These are phyloP conservation scores for Leptinotarsa defecta DNA, from an alignment of 1,140 invertebrate genomes.

Conservation along the genomic window DNA sequence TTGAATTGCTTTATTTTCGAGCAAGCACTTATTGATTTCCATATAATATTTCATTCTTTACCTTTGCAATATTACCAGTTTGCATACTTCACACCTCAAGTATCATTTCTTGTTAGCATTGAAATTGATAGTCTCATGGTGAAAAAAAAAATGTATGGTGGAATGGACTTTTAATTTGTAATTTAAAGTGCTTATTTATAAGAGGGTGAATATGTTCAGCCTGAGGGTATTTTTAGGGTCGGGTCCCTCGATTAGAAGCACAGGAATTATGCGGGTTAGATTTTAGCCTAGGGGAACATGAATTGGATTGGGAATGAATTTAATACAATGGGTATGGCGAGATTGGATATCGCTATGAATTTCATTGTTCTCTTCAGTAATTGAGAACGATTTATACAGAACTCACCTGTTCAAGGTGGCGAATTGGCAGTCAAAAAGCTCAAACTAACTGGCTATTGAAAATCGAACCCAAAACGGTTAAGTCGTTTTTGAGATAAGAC, in stretches of 20 bases:
- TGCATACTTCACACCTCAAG: no score
- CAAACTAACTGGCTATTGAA: no score
- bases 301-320: background rate
- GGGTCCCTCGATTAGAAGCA: background rate
- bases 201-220: slow-evolving; percentile 4
- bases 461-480: no score
- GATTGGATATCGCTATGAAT: background rate
- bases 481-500: no score
- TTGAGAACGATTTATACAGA: no score
- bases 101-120: background rate
- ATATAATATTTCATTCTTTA: no score
- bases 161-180: slow-evolving; percentile 6
- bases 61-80: no score
- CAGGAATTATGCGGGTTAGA: slow-evolving; percentile 3
- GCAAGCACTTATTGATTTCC: no score
- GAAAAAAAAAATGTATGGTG: background rate
- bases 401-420: no score
- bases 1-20: no score
- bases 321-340: background rate
- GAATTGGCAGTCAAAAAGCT: no score
- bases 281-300: background rate
- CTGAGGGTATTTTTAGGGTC: slow-evolving; percentile 5
- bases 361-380: no score
- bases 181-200: slow-evolving; percentile 3
- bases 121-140: background rate